Evolutionary conservation across 2,113 vertebrate genomes (phyloP), one percentile per base, ranked within the genome.

Genomic region (Rhynchopsitta pachyrhyncha): DNA sequence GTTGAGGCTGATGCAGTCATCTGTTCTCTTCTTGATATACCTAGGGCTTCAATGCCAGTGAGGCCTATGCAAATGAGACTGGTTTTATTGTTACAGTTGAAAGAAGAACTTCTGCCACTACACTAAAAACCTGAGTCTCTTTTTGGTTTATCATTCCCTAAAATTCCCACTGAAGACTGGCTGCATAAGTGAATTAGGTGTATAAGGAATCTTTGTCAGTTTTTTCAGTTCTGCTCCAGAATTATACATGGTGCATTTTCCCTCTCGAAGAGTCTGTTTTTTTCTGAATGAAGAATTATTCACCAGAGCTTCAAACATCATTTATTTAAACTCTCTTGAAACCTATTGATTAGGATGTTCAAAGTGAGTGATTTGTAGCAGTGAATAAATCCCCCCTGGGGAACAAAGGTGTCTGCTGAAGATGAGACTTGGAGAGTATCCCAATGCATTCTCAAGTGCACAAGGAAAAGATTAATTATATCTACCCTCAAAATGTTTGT

Each of bases 251-350:
- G 66, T 28, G 7, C 29, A 64, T 47, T 84, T 29, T 22, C 53
- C 90, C 66, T 87, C 57, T 85, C 69, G 19, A 22, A 91, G 25
- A 69, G 6, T 37, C 73, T 62, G 29, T 57, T 77, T 90, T 35
- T 44, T 74, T 90, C 67, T 80, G 49, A 86, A 80, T 39, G 59
- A 89, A 76, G 29, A 92, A 87, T 73, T 76, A 66, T 82, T 93
- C 78, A 85, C 66, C 11, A 64, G 44, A 84, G 76, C 44, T 78
- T 91, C n/a, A 67, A 86, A 49, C 23, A 88, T 88, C 24, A 63
- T 90, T 92, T 90, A 93, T 83, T 83, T 76, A 92, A 92, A 86
- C 49, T 86, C 71, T 79, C 78, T 95, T 82, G 63, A 89, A 92
- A 92, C 8, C 9, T 90, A 92, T 90, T 0, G 82, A 95, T 95